Base-by-base conservation (phyloP, 2,113 vertebrate genomes). In the Cromileptes altivelis region DNA sequence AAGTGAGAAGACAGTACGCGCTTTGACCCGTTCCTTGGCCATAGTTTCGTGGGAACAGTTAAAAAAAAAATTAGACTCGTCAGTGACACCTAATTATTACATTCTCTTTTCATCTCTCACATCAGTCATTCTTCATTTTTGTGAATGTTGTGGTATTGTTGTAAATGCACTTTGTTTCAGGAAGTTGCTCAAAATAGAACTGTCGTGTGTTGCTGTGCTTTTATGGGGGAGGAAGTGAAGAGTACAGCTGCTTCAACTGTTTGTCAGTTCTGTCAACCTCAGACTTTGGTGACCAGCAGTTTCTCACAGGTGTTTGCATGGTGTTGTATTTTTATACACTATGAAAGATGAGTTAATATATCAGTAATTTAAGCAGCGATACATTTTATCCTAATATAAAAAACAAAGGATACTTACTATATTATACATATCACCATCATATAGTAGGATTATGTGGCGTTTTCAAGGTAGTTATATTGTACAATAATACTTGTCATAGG, bases 121-220 rank as follows among this genome's bases (percentile, higher is more conserved):
- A 57, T 53, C 45, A 49, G 33, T 84, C 21, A 52, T 30, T 55
- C 15, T 23, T 52, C 15, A 2, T 67, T 80, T 73, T 62, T 80
- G 15, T 63, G 33, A 71, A 61, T 33, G 57, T 63, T 71, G 56
- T 78, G 2, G 2, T 17, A 50, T 81, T 89, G 45, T 81, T 45
- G 42, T 45, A 45, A 45, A 82, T 67, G 42, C 25, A 57, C 19
- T 58, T 57, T 81, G 65, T 90, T 87, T 92, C 60, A 86, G 83
- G 88, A 93, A 82, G 79, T 85, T 19, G 47, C 89, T 89, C 17
- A 84, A 90, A 92, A 91, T 90, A 93, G 84, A 88, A 50, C 50
- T 52, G 78, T 89, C 40, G 37, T 77, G 67, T 42, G 85, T 64
- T 83, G 81, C 56, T 85, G 79, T 82, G 52, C 52, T 71, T 90